Base-by-base conservation (phyloP, 1,140 invertebrate genomes). In the Xylocopa sonorina region DNA sequence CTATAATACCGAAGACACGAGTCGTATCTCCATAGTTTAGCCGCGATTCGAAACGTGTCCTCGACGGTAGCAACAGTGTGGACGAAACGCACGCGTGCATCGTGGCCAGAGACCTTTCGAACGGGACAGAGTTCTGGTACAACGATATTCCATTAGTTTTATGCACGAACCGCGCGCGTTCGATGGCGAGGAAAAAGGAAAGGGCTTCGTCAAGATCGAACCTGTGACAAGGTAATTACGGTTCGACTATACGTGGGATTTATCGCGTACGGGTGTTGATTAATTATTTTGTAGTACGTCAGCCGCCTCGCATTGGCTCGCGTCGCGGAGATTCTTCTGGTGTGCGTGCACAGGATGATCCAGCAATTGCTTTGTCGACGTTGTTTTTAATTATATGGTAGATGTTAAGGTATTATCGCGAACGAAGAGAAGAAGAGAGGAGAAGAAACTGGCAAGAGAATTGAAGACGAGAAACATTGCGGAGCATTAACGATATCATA, bases 61-160 rank as follows among this genome's bases (percentile, higher is more conserved):
- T 24, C 18, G n/a, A 14, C 27, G 32, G 27, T 21, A 14, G 14
- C 9, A 14, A 4, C 64, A 55, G n/a, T 27, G 32, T 66, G 50
- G 21, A 32, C 7, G 24, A 46, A 46, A 32, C 7, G 24, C 46
- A 46, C 38, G 3, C n/a, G 32, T 18, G 18, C 14, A 55, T 2
- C 9, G n/a, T 1, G 0, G 41, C 10, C 38, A 55, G 6, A 27
- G n/a, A 32, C 38, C 27, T 66, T 66, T 55, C 60, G n/a, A n/a
- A 55, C 50, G 5, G 3, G 21, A 18, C 32, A 46, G 38, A 50
- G 48, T 2, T 24, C 58, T 7, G 9, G 48, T 46, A 75, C 73
- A 75, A 43, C 62, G n/a, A 55, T 75, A 55, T 75, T 75, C 73
- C 62, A 75, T 75, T 75, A 66, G 73, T 66, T 75, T 55, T 75